Conservation (phyloP, 2,113 vertebrate genomes). For the Psammodynastes pulverulentus region DNA sequence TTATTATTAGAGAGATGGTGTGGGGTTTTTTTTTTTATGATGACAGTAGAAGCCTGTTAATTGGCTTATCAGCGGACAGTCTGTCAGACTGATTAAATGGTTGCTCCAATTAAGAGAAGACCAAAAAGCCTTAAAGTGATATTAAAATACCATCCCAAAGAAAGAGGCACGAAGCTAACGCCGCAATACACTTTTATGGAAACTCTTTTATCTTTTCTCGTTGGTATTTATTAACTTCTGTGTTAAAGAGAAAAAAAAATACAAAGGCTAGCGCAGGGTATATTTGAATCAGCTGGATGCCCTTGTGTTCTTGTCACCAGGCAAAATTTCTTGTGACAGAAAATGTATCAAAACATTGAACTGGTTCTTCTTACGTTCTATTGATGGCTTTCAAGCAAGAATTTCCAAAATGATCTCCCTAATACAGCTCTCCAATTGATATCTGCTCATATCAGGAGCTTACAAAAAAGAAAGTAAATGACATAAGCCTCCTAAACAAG, state of each 20-base stretch:
- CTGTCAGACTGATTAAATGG: constrained; percentile 44
- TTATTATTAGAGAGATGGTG: constrained; percentile 33
- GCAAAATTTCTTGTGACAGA: constrained; percentile 52
- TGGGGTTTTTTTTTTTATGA: constrained; percentile 4
- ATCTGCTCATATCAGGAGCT: constrained; percentile 29
- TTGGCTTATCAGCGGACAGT: constrained; percentile 28
- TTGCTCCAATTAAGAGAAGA: constrained; percentile 43
- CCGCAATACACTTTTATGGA: constrained; percentile 19
- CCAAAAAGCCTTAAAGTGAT: constrained; percentile 31
- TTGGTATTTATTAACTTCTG: constrained; percentile 44
- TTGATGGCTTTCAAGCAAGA: constrained; percentile 53
- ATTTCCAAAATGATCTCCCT: constrained; percentile 44
- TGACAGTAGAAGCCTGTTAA: constrained; percentile 52
- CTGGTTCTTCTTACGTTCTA: constrained; percentile 57
- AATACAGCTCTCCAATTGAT: constrained; percentile 54
- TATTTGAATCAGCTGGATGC: constrained; percentile 54
- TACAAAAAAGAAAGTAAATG: neutral
- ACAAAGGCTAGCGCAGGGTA: neutral
- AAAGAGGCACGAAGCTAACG: constrained; percentile 19
- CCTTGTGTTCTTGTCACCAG: constrained; percentile 62
- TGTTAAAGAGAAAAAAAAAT: constrained; percentile 54
- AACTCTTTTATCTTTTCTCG: constrained; percentile 20
- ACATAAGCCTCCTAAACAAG: neutral
- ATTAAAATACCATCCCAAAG: constrained; percentile 18
- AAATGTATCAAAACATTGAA: constrained; percentile 58